phyloP scores from a whole-genome alignment of 2,888 invertebrate species.

The Rhamphomyia laevipes region DNA sequence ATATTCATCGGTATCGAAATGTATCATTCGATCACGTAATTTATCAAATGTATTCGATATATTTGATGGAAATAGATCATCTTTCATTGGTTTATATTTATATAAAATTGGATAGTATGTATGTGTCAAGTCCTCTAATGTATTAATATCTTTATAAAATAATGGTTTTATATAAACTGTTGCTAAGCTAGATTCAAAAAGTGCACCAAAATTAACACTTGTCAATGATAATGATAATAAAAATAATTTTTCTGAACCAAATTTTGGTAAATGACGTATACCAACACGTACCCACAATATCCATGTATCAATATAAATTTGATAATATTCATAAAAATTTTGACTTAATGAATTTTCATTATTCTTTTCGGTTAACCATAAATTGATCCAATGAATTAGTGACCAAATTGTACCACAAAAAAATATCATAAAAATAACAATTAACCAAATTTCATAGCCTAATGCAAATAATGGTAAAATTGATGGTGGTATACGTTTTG shows the following conservation, averaged over 20 bases:
- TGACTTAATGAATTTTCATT: neutral
- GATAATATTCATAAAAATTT: constrained; percentile 15
- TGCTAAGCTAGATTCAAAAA: constrained; percentile 37
- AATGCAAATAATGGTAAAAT: constrained; percentile 34
- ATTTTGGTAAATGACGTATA: constrained; percentile 29
- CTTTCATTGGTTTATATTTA: constrained; percentile 33
- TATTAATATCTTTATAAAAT: constrained; percentile 35
- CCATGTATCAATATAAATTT: constrained; percentile 31
- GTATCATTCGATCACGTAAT: constrained; percentile 25
- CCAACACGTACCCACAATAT: constrained; percentile 32
- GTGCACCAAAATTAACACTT: constrained; percentile 34
- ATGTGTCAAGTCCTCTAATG: constrained; percentile 30
- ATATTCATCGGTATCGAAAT: constrained; percentile 22
- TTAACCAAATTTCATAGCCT: constrained; percentile 29
- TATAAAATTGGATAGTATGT: constrained; percentile 29
- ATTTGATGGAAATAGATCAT: constrained; percentile 32
- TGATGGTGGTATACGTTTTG: constrained; percentile 33
- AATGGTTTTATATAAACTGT: constrained; percentile 34
- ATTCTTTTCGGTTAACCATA: neutral
- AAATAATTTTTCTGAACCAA: constrained; percentile 32
- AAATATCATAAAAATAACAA: constrained; percentile 25
- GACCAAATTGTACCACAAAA: constrained; percentile 11
- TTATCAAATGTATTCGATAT: constrained; percentile 26
- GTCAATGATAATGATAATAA: constrained; percentile 32
- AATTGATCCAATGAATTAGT: constrained; percentile 2